Conservation (phyloP, 2,113 vertebrate genomes). For the Dermatemys mawii region DNA sequence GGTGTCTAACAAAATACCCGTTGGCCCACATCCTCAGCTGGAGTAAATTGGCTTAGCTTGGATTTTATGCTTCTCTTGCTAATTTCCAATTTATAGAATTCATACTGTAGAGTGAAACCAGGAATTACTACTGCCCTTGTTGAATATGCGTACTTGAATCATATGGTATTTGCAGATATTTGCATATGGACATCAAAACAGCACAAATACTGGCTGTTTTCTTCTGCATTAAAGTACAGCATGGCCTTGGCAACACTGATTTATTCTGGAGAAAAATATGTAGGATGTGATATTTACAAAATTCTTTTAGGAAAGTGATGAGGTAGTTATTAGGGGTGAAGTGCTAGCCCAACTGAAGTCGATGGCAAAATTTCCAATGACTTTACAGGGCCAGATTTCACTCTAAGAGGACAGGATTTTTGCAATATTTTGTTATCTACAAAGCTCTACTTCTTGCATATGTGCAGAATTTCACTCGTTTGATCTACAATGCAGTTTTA, state of each 20-base stretch:
- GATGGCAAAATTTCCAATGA: neutral
- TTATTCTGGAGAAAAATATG: neutral
- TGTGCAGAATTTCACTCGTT: neutral
- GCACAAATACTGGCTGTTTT: neutral
- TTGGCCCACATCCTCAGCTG: neutral
- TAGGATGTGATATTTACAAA: neutral
- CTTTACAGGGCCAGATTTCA: neutral
- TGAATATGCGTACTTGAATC: neutral
- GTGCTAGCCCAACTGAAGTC: neutral
- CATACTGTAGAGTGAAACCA: constrained; percentile 10
- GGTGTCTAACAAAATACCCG: neutral
- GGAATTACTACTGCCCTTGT: constrained; percentile 7
- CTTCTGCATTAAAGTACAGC: neutral
- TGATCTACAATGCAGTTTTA: constrained; percentile 10
- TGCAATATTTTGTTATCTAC: neutral
- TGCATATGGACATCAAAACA: neutral
- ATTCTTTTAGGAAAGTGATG: neutral
- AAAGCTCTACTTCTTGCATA: neutral
- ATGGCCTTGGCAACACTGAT: neutral
- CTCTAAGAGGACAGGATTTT: neutral
- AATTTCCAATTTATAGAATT: constrained; percentile 4
- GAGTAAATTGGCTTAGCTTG: neutral
- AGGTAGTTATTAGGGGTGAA: neutral
- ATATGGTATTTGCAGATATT: neutral
- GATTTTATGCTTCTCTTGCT: neutral